A percentile compares a stretch with the other conserved stretches of the same genome.
phyloP scores from a whole-genome alignment of 2,888 invertebrate genomes.

The Tribolium freemani region DNA sequence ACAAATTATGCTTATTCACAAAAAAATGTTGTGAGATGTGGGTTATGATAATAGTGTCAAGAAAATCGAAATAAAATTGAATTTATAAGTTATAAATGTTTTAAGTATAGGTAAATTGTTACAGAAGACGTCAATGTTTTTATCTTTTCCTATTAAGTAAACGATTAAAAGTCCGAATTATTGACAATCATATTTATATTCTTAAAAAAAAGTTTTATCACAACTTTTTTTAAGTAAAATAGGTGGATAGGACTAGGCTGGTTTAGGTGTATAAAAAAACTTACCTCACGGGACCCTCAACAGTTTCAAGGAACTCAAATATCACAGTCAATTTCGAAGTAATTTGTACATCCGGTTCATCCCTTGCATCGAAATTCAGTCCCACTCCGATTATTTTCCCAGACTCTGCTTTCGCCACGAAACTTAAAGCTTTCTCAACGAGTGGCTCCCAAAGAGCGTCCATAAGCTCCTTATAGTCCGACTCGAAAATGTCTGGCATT shows the following conservation, averaged over 20 bases:
- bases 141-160: too few relatives aligned
- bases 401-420: conserved; percentile 73
- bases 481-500: conserved; percentile 76
- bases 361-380: conserved; percentile 85
- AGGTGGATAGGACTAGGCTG: neutral
- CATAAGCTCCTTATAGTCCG: conserved; percentile 80
- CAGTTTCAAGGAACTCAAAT: conserved; percentile 83
- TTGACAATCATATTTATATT: too few relatives aligned
- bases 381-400: conserved; percentile 78
- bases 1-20: too few relatives aligned
- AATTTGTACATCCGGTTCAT: conserved; percentile 83
- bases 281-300: conserved; percentile 82
- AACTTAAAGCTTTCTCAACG: conserved; percentile 80
- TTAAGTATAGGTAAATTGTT: too few relatives aligned
- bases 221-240: too few relatives aligned
- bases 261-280: neutral
- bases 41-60: too few relatives aligned
- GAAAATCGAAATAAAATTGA: too few relatives aligned
- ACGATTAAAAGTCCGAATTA: too few relatives aligned
- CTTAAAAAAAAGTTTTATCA: too few relatives aligned
- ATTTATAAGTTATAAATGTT: too few relatives aligned
- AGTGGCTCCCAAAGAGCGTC: conserved; percentile 79
- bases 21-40: too few relatives aligned
- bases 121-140: too few relatives aligned
- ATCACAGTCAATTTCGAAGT: conserved; percentile 78